Evolutionary conservation across 2,797 vertebrate genomes (phyloP).

Genomic region (Coilia nasus): DNA sequence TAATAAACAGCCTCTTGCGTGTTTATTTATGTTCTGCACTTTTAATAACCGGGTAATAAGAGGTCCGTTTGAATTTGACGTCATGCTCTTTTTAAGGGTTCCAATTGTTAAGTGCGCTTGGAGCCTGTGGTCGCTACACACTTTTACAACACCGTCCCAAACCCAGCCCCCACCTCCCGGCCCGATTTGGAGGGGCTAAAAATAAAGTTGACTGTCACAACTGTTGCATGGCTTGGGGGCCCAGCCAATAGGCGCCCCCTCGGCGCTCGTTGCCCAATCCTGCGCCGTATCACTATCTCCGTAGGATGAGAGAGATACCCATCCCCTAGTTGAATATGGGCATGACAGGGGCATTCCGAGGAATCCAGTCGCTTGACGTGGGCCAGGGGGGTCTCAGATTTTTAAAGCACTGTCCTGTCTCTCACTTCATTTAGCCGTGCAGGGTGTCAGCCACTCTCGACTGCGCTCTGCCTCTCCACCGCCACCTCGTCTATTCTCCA

Average conservation of each 20-base stretch:
- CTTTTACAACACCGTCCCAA: slow-evolving; percentile 43
- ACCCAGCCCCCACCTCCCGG: slow-evolving; percentile 40
- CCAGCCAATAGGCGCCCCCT: slow-evolving; percentile 54
- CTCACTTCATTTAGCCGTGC: slow-evolving; percentile 59
- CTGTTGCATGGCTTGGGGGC: slow-evolving; percentile 49
- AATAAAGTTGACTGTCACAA: slow-evolving; percentile 72
- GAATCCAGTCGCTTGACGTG: slow-evolving; percentile 83
- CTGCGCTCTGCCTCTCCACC: slow-evolving; percentile 37
- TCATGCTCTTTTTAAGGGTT: slow-evolving; percentile 52
- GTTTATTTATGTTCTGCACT: neutral
- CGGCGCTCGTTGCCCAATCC: slow-evolving; percentile 65
- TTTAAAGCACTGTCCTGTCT: slow-evolving; percentile 60
- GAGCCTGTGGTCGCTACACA: slow-evolving; percentile 36
- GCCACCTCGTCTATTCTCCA: slow-evolving; percentile 22
- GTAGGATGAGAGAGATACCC: slow-evolving; percentile 63
- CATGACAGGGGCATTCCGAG: slow-evolving; percentile 79
- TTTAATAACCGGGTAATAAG: slow-evolving; percentile 21
- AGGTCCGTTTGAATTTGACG: slow-evolving; percentile 50
- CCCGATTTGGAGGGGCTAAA: slow-evolving; percentile 71
- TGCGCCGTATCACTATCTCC: slow-evolving; percentile 58
- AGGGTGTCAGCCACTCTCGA: slow-evolving; percentile 50
- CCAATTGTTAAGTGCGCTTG: slow-evolving; percentile 47
- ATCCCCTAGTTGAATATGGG: slow-evolving; percentile 74
- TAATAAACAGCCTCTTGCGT: slow-evolving; percentile 31
- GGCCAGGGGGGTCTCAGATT: slow-evolving; percentile 55